phyloP scores from a whole-genome alignment of 1,140 invertebrate species.

The Popillia japonica region DNA sequence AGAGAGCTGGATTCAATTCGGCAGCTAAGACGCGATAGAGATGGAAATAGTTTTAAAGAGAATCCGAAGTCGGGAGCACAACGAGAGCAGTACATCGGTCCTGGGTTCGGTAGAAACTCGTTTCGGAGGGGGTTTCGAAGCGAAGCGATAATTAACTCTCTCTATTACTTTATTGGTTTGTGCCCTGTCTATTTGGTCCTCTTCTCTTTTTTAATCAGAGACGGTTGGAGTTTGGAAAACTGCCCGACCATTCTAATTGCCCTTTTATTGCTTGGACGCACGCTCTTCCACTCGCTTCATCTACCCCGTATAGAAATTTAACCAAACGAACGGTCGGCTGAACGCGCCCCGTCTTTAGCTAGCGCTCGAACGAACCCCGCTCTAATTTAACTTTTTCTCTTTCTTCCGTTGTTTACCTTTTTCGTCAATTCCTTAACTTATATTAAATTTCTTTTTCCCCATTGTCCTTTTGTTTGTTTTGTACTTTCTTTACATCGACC shows the following conservation, averaged over 20 bases:
- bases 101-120: constrained; percentile 11
- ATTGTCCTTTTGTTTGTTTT: not conserved
- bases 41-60: not conserved
- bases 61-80: not conserved
- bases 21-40: not conserved
- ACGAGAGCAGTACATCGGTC: not conserved
- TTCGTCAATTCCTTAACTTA: constrained; percentile 41
- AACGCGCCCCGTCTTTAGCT: constrained; percentile 44
- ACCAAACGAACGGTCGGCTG: constrained; percentile 53
- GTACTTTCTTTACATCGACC: no score
- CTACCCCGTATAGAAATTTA: constrained; percentile 53
- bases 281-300: constrained; percentile 54
- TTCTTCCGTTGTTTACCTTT: constrained; percentile 39
- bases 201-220: constrained; percentile 59
- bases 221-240: constrained; percentile 52
- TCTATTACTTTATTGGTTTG: constrained; percentile 60
- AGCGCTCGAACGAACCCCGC: constrained; percentile 42
- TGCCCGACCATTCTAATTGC: constrained; percentile 58
- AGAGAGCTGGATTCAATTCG: not conserved
- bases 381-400: constrained; percentile 51
- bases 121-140: constrained; percentile 8
- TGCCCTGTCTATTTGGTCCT: constrained; percentile 56
- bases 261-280: constrained; percentile 57
- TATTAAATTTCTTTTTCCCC: constrained; percentile 38
- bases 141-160: constrained; percentile 56